phyloP scores from a whole-genome alignment of 2,113 vertebrate species.

The Typhlomys cinereus region DNA sequence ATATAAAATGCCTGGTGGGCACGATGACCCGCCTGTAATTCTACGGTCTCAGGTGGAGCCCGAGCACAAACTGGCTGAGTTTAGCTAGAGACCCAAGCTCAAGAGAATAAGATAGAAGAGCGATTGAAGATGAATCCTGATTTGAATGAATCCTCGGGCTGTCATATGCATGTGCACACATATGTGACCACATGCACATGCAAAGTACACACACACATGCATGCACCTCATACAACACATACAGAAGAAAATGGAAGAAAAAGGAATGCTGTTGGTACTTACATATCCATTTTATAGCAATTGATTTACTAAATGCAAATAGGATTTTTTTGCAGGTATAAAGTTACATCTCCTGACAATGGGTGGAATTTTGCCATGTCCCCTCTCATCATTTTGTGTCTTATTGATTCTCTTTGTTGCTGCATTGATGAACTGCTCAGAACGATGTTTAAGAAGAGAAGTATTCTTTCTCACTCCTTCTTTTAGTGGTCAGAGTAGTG shows the following conservation, averaged over 20 bases:
- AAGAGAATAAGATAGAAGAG: no score
- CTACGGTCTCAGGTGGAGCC: no score
- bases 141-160: no score
- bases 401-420: not conserved
- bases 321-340: not conserved
- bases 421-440: not conserved
- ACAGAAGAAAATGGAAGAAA: not conserved
- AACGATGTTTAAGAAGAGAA: not conserved
- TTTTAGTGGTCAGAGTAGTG: not conserved
- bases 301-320: not conserved
- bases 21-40: no score
- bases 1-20: no score
- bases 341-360: not conserved
- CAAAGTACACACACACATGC: no score
- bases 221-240: no score
- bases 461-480: not conserved
- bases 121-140: no score
- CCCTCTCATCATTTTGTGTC: not conserved
- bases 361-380: not conserved
- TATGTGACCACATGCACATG: not conserved
- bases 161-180: not conserved
- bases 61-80: no score
- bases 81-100: no score
- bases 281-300: not conserved
- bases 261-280: not conserved